Evolutionary conservation across 2,113 vertebrate genomes (phyloP).

Genomic region (Nyctereutes procyonoides): DNA sequence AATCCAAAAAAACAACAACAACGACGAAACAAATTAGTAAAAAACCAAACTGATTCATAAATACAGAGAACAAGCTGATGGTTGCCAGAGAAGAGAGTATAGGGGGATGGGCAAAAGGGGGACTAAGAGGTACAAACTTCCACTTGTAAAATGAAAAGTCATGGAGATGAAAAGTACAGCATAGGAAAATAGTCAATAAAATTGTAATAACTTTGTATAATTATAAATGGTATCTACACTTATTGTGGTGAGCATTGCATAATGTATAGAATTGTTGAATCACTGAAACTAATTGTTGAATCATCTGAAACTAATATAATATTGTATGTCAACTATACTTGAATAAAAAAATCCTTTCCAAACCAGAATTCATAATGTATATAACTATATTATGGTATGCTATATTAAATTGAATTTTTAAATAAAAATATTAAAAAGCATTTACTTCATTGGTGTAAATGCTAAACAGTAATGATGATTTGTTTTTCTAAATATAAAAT

Average conservation of each 20-base stretch:
- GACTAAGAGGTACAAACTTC: neutral
- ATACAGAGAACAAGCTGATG: neutral
- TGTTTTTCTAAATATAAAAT: constrained; percentile 33
- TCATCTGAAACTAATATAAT: neutral
- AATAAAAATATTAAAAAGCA: neutral
- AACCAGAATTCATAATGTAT: neutral
- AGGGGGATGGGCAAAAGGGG: neutral
- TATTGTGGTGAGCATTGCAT: neutral
- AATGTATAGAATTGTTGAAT: neutral
- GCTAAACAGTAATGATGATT: neutral
- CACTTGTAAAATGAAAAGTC: neutral
- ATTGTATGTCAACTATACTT: neutral
- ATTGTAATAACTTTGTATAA: neutral
- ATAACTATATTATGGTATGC: neutral
- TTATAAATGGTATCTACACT: neutral
- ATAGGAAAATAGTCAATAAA: neutral
- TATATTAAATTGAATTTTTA: neutral
- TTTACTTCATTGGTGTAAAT: constrained; percentile 14
- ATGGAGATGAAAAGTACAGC: neutral
- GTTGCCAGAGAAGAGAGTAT: neutral
- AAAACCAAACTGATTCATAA: neutral
- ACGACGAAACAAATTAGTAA: neutral
- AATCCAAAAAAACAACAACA: neutral
- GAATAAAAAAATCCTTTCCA: neutral
- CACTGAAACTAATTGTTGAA: neutral